Evolutionary conservation across 2,888 invertebrate genomes (phyloP), one percentile per base, ranked within the genome.

Genomic region (Dasysyrphus albostriatus): DNA sequence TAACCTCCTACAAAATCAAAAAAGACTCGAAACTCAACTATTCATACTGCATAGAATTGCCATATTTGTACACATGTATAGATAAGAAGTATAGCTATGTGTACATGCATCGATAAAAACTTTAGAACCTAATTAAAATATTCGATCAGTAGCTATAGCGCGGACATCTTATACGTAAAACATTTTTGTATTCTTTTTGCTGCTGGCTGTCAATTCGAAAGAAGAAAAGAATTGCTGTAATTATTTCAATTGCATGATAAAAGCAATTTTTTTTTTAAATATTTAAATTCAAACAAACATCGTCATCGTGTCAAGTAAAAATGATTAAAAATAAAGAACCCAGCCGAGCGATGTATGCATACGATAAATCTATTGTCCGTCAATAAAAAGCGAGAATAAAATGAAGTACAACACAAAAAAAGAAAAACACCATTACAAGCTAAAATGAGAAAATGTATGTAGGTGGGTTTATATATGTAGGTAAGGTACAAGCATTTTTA

Each of bases 201-300:
- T 14, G 9, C 6, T 39, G 32, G 9, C 37, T 69, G 77, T 70
- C 63, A 74, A 70, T 67, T 63, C 37, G 19, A 69, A 37, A 69
- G 49, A 34, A 34, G 54, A 29, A 59, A 65, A 8, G 76, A 74
- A 81, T 77, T 84, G 56, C 80, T 74, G 73, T 42, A 88, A 88
- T 87, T 87, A 87, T 87, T 80, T 87, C 79, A 88, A 87, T 88
- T 88, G 83, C 83, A 87, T 81, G 88, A 87, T 87, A 83, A 83
- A 83, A 54, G 54, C 44, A 59, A 61, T 32, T 67, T 69, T 70
- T 65, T 56, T 67, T 63, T n/a, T n/a, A n/a, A n/a, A 16, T 16
- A 47, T 72, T 81, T 67, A 75, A 54, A 29, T 24, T 34, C 58
- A 73, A 78, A 54, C 37, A 59, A 37, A 32, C 39, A 74, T 54